Percentiles rank a stretch among this genome's conserved stretches.
phyloP scores from a whole-genome alignment of 35 echinoderm and acorn worm species.

The Strongylocentrotus purpuratus region DNA sequence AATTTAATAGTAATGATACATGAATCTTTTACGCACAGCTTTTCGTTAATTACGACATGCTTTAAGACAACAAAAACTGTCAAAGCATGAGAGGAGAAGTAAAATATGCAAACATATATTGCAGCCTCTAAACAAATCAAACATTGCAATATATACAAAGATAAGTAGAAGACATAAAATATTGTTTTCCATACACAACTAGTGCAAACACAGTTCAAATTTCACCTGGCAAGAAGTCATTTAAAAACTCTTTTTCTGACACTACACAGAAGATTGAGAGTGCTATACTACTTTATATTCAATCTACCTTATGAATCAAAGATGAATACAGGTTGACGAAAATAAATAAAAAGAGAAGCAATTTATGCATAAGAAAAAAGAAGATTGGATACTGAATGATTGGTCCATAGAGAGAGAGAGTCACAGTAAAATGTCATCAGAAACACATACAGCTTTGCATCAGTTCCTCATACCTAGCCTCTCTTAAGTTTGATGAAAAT shows the following conservation, averaged over 20 bases:
- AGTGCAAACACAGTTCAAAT: background rate
- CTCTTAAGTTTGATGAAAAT: background rate
- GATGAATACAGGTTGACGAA: background rate
- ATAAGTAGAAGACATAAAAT: background rate
- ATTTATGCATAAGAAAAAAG: background rate
- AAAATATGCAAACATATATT: conserved; percentile 3
- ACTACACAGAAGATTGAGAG: background rate
- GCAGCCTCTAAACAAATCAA: background rate
- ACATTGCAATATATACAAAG: conserved; percentile 13
- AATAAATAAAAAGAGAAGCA: background rate
- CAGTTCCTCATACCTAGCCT: background rate
- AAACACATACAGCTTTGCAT: background rate
- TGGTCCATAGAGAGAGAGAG: background rate
- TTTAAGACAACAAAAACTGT: background rate
- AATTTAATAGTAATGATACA: background rate
- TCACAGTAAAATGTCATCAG: background rate
- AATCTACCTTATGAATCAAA: conserved; percentile 2
- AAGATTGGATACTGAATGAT: background rate
- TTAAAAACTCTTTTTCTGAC: background rate
- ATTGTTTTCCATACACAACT: background rate
- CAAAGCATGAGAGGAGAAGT: background rate
- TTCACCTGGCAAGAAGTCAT: background rate
- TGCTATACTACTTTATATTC: background rate
- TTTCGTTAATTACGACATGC: background rate
- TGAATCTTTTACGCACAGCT: background rate